These are phyloP conservation scores for Cepaea nemoralis DNA, from an alignment of 1,140 invertebrate species.

Conservation along the genomic window DNA sequence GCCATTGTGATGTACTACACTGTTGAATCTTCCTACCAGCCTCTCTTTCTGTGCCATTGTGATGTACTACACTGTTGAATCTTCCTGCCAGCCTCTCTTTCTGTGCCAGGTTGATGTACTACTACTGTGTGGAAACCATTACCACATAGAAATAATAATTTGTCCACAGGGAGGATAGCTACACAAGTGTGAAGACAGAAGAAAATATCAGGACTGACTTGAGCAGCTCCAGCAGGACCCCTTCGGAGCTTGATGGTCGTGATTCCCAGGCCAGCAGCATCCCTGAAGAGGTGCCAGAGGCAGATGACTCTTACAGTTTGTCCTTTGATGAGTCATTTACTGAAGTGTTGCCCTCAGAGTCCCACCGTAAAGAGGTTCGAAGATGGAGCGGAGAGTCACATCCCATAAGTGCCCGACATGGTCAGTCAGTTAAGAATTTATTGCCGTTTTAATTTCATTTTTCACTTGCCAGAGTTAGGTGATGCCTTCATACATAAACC, in stretches of 20 bases:
- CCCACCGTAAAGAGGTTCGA: conserved; percentile 62
- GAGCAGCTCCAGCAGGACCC: conserved; percentile 54
- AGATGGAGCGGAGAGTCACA: conserved; percentile 23
- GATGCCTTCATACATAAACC: too few relatives aligned
- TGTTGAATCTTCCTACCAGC: too few relatives aligned
- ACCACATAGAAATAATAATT: not conserved
- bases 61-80: too few relatives aligned
- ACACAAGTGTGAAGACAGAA: conserved; percentile 53
- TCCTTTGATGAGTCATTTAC: conserved; percentile 66
- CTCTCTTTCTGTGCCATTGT: too few relatives aligned
- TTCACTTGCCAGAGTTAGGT: too few relatives aligned
- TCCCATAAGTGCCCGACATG: not conserved
- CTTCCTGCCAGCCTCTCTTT: too few relatives aligned
- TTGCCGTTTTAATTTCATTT: not conserved
- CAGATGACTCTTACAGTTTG: conserved; percentile 54
- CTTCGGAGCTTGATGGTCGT: conserved; percentile 50
- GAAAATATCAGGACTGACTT: conserved; percentile 48
- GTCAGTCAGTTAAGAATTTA: not conserved
- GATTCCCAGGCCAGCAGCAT: conserved; percentile 54
- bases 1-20: too few relatives aligned
- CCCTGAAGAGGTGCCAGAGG: conserved; percentile 55
- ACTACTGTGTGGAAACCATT: too few relatives aligned
- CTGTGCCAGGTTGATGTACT: too few relatives aligned
- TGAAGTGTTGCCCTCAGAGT: conserved; percentile 69
- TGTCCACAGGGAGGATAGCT: not conserved